These are phyloP conservation scores for Phylloscopus trochiloides DNA, from an alignment of 2,113 vertebrate species.

Conservation along the genomic window DNA sequence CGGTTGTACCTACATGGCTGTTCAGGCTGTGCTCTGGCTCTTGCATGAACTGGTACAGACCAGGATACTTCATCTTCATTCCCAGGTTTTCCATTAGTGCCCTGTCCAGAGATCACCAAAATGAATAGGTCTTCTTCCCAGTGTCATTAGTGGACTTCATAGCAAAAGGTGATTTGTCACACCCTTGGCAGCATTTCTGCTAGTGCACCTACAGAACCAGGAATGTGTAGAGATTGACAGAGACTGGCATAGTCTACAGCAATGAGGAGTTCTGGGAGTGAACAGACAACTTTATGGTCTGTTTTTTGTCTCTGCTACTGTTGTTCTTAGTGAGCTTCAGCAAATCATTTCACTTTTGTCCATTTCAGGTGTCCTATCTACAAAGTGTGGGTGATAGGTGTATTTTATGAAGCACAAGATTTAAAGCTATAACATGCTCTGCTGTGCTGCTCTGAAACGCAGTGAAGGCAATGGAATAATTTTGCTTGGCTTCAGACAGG, in stretches of 20 bases:
- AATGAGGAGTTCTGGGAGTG: background rate
- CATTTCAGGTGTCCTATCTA: background rate
- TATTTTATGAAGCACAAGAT: constrained; percentile 6
- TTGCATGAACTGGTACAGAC: background rate
- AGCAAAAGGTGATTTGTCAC: background rate
- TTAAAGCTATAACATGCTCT: background rate
- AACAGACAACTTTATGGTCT: background rate
- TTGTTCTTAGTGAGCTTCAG: background rate
- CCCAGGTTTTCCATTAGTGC: background rate
- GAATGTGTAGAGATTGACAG: background rate
- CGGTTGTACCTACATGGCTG: background rate
- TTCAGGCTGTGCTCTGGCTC: background rate
- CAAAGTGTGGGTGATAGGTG: background rate
- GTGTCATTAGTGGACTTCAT: background rate
- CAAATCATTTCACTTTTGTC: background rate
- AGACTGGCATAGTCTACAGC: background rate
- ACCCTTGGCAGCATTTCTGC: background rate
- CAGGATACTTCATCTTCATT: background rate
- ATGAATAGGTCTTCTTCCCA: background rate
- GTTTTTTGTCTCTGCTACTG: background rate
- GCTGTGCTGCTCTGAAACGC: background rate
- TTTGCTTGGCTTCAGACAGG: constrained; percentile 28
- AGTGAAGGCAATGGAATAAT: background rate
- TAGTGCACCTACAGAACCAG: background rate
- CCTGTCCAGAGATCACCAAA: background rate